Evolutionary conservation across 2,113 vertebrate species (phyloP).

Genomic region (Campylorhamphus procurvoides): DNA sequence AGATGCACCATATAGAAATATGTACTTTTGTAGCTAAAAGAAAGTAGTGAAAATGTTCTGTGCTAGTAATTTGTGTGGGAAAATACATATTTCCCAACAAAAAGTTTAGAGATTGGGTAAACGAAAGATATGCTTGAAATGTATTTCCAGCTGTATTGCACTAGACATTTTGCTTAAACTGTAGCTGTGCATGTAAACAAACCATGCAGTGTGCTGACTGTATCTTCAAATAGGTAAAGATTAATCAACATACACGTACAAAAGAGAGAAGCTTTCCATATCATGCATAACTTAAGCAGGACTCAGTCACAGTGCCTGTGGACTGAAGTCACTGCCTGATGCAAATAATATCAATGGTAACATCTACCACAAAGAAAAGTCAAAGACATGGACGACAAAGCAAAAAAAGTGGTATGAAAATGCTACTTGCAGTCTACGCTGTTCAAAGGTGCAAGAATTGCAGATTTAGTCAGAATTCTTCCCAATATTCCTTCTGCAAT

Average conservation of each 20-base stretch:
- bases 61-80: not conserved
- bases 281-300: fast-evolving
- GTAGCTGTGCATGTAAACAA: not conserved
- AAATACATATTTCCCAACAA: not conserved
- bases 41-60: not conserved
- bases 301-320: fast-evolving
- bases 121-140: not conserved
- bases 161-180: not conserved
- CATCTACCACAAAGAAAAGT: not conserved
- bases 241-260: not conserved
- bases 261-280: not conserved
- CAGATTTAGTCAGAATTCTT: not conserved
- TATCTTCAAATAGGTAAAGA: not conserved
- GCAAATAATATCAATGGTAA: not conserved
- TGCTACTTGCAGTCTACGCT: not conserved
- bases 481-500: not conserved
- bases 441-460: not conserved
- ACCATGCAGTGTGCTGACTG: not conserved
- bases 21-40: not conserved
- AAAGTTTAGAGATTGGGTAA: not conserved
- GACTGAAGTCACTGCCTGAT: not conserved
- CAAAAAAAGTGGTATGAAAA: not conserved
- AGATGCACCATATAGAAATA: not conserved
- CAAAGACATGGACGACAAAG: not conserved
- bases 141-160: not conserved